Conservation (phyloP, 2,797 vertebrate genomes). For the Anisognathus igniventris region DNA sequence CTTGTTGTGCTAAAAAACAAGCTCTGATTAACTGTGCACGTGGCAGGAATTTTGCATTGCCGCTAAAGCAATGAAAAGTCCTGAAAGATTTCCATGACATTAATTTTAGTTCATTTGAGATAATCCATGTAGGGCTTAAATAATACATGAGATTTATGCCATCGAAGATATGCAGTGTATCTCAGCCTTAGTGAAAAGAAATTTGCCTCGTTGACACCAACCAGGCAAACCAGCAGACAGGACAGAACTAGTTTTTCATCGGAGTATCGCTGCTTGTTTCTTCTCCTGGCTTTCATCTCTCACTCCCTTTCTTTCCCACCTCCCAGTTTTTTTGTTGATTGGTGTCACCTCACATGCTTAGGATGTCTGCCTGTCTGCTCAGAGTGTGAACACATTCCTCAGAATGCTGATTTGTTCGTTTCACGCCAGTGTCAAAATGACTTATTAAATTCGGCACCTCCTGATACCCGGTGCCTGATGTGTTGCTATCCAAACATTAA, state of each 20-base stretch:
- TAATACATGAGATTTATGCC: slow-evolving; percentile 51
- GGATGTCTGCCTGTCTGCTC: slow-evolving; percentile 77
- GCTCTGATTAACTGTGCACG: slow-evolving; percentile 17
- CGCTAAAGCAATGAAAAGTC: not conserved
- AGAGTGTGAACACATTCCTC: slow-evolving; percentile 79
- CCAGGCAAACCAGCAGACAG: slow-evolving; percentile 3
- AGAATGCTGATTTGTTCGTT: slow-evolving; percentile 79
- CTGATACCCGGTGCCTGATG: slow-evolving; percentile 69
- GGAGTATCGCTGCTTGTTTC: slow-evolving; percentile 23
- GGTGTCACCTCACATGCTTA: slow-evolving; percentile 78
- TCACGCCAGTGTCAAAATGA: slow-evolving; percentile 78
- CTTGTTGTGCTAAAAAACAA: slow-evolving; percentile 10
- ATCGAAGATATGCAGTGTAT: not conserved
- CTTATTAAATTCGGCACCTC: slow-evolving; percentile 79
- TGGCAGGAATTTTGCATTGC: slow-evolving; percentile 36
- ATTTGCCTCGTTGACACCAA: slow-evolving; percentile 39
- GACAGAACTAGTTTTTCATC: slow-evolving; percentile 29
- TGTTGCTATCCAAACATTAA: slow-evolving; percentile 77
- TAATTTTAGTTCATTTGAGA: slow-evolving; percentile 47
- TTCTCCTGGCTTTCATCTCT: slow-evolving; percentile 70
- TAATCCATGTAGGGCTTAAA: slow-evolving; percentile 42
- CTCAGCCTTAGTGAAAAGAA: not conserved
- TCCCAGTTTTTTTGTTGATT: slow-evolving; percentile 73
- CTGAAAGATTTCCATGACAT: slow-evolving; percentile 23
- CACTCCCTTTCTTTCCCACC: not conserved